phyloP scores from a whole-genome alignment of 2,113 vertebrate genomes.

The Oncorhynchus mykiss region DNA sequence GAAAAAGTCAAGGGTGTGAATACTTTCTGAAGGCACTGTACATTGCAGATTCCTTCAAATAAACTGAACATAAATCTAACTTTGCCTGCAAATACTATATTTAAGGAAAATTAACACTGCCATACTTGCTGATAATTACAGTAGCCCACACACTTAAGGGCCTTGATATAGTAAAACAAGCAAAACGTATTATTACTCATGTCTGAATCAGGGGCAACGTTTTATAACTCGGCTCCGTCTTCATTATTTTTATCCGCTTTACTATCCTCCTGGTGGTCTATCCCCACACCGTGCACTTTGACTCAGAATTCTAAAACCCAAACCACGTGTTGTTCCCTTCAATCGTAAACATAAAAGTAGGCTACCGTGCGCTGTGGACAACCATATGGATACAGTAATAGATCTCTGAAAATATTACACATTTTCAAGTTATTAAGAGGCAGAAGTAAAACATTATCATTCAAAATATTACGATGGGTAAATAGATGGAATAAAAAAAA shows the following conservation, averaged over 20 bases:
- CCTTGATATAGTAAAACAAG: too few species aligned
- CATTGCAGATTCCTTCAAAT: too few species aligned
- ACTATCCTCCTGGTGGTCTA: slow-evolving; percentile 55
- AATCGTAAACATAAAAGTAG: slow-evolving; percentile 23
- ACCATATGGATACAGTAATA: background rate
- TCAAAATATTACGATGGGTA: background rate
- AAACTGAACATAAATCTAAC: too few species aligned
- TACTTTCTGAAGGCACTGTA: too few species aligned
- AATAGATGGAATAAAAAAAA: background rate
- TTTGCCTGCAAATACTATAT: too few species aligned
- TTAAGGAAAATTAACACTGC: too few species aligned
- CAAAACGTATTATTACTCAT: too few species aligned
- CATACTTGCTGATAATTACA: too few species aligned
- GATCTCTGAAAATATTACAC: background rate
- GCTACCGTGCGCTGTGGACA: too few species aligned
- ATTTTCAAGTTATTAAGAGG: background rate
- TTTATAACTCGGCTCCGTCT: background rate
- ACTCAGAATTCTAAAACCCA: slow-evolving; percentile 69
- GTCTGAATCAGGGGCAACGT: background rate
- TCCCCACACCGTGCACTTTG: slow-evolving; percentile 68
- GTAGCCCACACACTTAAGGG: too few species aligned
- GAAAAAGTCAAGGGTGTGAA: too few species aligned
- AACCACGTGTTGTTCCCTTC: slow-evolving; percentile 74
- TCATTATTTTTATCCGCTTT: background rate
- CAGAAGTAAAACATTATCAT: background rate